Percentiles rank a stretch among this genome's conserved stretches.
Conservation (phyloP, 2,888 invertebrate species). For the Ectropis crepuscularia region DNA sequence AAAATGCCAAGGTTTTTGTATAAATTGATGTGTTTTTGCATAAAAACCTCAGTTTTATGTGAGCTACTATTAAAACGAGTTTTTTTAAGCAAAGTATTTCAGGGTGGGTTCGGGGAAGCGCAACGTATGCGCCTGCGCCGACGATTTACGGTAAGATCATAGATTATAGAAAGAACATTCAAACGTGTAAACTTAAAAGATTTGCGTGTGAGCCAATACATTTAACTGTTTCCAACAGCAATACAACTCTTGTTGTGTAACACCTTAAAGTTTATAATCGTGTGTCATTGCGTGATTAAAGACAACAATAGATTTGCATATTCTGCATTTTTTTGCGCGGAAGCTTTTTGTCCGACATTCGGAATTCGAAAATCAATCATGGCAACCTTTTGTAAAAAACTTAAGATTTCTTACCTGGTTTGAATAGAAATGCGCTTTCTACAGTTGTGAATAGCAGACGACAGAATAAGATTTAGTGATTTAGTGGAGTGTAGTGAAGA, state of each 20-base stretch:
- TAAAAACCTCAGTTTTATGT: conserved; percentile 25
- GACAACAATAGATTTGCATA: conserved; percentile 55
- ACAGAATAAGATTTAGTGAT: conserved; percentile 30
- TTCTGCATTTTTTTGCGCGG: conserved; percentile 50
- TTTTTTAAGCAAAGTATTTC: conserved; percentile 2
- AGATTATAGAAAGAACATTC: conserved; percentile 37
- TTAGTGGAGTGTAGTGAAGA: conserved; percentile 20
- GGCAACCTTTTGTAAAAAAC: conserved; percentile 40
- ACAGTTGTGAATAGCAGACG: conserved; percentile 22
- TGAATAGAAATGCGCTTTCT: conserved; percentile 32
- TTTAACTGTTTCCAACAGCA: conserved; percentile 2
- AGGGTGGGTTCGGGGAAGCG: conserved; percentile 13
- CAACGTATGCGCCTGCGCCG: conserved; percentile 16
- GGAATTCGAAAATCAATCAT: conserved; percentile 49
- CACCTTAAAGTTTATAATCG: neutral
- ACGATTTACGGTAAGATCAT: conserved; percentile 46
- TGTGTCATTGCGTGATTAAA: conserved; percentile 2
- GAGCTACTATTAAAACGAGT: conserved; percentile 17
- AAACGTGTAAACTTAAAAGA: conserved; percentile 22
- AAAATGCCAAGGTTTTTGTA: conserved; percentile 13
- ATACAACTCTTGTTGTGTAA: neutral
- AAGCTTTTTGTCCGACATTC: conserved; percentile 48
- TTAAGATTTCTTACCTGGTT: conserved; percentile 48
- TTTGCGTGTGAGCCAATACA: conserved; percentile 27
- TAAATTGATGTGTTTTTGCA: conserved; percentile 23